Conservation (phyloP, 2,888 invertebrate species). For the Andrena flavipes region DNA sequence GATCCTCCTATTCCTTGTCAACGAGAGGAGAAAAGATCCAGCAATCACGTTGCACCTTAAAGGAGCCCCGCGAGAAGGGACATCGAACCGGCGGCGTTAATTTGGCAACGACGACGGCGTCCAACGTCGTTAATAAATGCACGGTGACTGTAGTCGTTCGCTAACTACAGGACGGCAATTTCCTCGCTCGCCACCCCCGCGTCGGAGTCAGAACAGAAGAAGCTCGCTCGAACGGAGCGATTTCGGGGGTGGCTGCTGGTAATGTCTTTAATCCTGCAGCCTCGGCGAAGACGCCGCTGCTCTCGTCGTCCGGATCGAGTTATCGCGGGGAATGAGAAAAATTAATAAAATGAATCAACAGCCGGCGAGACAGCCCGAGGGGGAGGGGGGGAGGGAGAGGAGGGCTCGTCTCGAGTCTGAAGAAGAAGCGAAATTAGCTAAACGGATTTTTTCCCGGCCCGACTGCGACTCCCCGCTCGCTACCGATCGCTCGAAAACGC, state of each 20-base stretch:
- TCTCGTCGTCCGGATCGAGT: constrained; percentile 77
- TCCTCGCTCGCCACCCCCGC: constrained; percentile 2
- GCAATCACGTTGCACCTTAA: background rate
- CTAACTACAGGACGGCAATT: constrained; percentile 22
- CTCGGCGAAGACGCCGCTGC: constrained; percentile 63
- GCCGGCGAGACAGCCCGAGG: constrained; percentile 70
- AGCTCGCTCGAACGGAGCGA: constrained; percentile 67
- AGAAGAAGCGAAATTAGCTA: constrained; percentile 78
- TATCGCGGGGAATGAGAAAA: constrained; percentile 80
- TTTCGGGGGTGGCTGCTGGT: constrained; percentile 75
- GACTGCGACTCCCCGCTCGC: constrained; percentile 15
- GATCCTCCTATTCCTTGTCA: constrained; percentile 21
- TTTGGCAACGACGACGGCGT: constrained; percentile 37
- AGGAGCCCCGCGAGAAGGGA: background rate
- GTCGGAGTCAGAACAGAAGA: constrained; percentile 47
- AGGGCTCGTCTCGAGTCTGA: constrained; percentile 48
- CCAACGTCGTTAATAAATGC: constrained; percentile 40
- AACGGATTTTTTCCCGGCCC: constrained; percentile 76
- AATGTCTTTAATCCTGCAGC: constrained; percentile 73
- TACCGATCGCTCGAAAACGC: constrained; percentile 47
- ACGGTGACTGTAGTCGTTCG: constrained; percentile 2
- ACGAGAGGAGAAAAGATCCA: background rate
- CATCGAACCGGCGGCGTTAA: constrained; percentile 4
- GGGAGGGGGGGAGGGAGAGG: constrained; percentile 18
- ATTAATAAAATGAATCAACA: constrained; percentile 84